phyloP scores from a whole-genome alignment of 2,888 invertebrate species.

The Minunthozetes semirufus region DNA sequence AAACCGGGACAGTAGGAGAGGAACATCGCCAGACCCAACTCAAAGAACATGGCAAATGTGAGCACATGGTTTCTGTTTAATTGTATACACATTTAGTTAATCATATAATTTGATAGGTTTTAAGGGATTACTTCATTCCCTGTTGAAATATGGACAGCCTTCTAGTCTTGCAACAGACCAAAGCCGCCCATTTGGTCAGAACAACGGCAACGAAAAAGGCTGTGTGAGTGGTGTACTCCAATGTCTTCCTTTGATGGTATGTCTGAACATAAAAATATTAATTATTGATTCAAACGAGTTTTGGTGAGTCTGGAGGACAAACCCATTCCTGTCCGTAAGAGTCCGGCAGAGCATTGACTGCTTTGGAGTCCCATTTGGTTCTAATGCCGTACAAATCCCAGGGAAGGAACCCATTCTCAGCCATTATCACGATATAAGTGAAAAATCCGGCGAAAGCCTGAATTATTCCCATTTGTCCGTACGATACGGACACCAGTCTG shows the following conservation, averaged over 20 bases:
- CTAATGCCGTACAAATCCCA: constrained; percentile 50
- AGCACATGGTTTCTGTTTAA: constrained; percentile 32
- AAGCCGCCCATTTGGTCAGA: constrained; percentile 51
- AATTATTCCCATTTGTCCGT: constrained; percentile 71
- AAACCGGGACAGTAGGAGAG: constrained; percentile 33
- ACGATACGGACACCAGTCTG: constrained; percentile 92
- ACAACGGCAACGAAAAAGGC: constrained; percentile 52
- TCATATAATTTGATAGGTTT: background rate
- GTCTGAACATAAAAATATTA: constrained; percentile 43
- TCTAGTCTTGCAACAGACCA: constrained; percentile 52
- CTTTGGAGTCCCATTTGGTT: constrained; percentile 52
- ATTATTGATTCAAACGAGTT: background rate
- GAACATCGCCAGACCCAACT: constrained; percentile 31
- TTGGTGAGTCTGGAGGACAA: too few relatives aligned
- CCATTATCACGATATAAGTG: constrained; percentile 99
- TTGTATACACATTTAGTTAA: too few relatives aligned
- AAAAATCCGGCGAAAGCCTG: constrained; percentile 58
- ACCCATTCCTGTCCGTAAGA: constrained; percentile 53
- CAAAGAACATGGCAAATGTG: constrained; percentile 26
- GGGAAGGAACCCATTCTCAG: constrained; percentile 92
- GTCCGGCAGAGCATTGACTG: constrained; percentile 53
- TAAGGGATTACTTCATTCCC: constrained; percentile 49
- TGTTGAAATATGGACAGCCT: constrained; percentile 51
- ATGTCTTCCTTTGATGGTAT: constrained; percentile 49
- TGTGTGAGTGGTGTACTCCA: constrained; percentile 52